Base-by-base conservation (phyloP, 53 echinoderm and acorn worm genomes). In the Mesocentrotus franciscanus region DNA sequence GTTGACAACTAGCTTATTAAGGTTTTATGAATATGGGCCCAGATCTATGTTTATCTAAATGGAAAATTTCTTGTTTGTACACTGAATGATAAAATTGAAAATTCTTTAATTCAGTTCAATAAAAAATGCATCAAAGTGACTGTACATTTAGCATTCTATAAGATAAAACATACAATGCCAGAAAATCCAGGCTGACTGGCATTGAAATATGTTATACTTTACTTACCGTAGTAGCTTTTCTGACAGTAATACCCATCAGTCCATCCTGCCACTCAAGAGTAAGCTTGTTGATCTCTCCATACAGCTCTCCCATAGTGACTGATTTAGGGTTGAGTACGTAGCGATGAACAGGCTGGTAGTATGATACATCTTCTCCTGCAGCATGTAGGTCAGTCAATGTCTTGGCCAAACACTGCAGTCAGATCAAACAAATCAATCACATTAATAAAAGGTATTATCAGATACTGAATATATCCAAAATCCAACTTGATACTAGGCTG, bases 221-320 rank as follows among this genome's bases (percentile, higher is more conserved):
- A 98, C 99, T 99, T 95, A 99, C 99, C 57, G 92, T 96, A 30
- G 97, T 96, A 68, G 98, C 95, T 59, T 96, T 92, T 84, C 99
- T 98, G 96, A 99, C 97, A 32, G 96, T 98, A 49, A 97, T 96
- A 39, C 98, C 98, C 99, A 99, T 98, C 61, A 99, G 90, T 42
- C 99, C 99, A 93, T 99, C 99, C 89, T 99, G 99, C 99, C 99
- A 99, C 64, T 99, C 99, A 42, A 99, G 95, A 60, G 99, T 99
- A 22, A 99, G 96, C 85, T 98, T 99, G 64, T 99, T 99, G 95
- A 99, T 95, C 96, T 99, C 99, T 72, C 99, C 98, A 92, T 99
- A 99, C 92, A 99, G 97, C 92, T 99, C 99, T 64, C 99, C 99
- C 99, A 99, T 99, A 36, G 95, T 95, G 39, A 98, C 98, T 64